Evolutionary conservation across 2,797 vertebrate genomes (phyloP).

Genomic region (Euphonia xanthogaster): DNA sequence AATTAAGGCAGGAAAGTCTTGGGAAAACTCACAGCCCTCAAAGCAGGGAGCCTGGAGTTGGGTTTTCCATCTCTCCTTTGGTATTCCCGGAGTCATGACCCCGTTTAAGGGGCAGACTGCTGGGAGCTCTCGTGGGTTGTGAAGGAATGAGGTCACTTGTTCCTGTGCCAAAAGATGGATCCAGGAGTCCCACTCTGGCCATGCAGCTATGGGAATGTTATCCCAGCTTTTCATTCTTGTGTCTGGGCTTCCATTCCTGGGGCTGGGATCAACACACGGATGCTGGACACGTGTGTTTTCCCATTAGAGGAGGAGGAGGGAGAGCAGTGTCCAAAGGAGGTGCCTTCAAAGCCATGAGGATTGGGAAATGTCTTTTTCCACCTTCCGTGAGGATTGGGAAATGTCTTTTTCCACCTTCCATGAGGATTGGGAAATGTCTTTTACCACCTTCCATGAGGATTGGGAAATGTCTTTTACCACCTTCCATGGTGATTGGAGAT

Average conservation of each 20-base stretch:
- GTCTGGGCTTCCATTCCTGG: neutral
- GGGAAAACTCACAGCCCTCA: neutral
- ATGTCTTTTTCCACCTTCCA: fast-evolving
- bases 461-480: neutral
- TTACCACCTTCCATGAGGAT: fast-evolving
- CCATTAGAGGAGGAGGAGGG: neutral
- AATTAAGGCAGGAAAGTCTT: neutral
- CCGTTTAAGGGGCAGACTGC: neutral
- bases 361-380: neutral
- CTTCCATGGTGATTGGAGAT: fast-evolving
- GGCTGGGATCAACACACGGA: neutral
- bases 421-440: neutral
- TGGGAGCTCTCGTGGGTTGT: fast-evolving
- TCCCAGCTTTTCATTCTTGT: neutral
- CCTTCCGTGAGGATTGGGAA: too few relatives aligned
- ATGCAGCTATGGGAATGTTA: neutral
- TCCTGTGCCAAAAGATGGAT: neutral
- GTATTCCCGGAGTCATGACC: fast-evolving
- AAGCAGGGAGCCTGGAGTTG: neutral
- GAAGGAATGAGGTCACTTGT: neutral
- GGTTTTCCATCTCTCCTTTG: neutral
- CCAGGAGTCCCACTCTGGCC: neutral
- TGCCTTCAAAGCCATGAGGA: fast-evolving
- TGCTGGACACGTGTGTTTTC: fast-evolving
- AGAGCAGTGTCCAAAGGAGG: neutral